Evolutionary conservation across 2,113 vertebrate species (phyloP).

Genomic region (Aldabrachelys gigantea): DNA sequence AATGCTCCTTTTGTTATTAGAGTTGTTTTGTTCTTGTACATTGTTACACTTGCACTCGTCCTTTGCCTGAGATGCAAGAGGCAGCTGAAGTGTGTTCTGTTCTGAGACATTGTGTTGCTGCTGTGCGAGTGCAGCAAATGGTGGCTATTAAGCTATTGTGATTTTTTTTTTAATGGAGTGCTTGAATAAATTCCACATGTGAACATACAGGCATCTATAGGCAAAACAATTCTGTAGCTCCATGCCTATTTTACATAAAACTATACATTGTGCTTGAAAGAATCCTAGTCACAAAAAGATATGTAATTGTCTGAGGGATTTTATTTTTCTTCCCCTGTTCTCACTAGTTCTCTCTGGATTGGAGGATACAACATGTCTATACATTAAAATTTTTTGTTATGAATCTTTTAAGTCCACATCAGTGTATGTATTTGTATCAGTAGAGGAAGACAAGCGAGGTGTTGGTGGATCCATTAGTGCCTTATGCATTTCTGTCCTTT

Average conservation of each 20-base stretch:
- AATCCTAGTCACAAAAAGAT: not conserved
- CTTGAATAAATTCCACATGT: conserved; percentile 17
- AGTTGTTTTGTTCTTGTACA: conserved; percentile 45
- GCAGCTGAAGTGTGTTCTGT: not conserved
- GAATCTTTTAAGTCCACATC: not conserved
- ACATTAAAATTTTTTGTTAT: not conserved
- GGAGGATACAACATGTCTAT: not conserved
- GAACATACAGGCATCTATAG: not conserved
- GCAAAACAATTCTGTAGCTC: not conserved
- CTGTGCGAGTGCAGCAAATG: conserved; percentile 51
- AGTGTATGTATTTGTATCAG: not conserved
- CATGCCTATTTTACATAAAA: not conserved
- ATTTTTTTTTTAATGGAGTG: not conserved
- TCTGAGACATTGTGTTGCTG: conserved; percentile 2
- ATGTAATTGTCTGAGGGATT: not conserved
- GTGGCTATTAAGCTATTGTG: conserved; percentile 22
- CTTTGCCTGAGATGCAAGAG: not conserved
- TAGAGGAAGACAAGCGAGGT: not conserved
- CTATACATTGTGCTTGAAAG: not conserved
- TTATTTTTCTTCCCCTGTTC: not conserved
- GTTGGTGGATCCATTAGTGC: not conserved
- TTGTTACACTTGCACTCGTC: not conserved
- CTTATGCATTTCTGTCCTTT: not conserved
- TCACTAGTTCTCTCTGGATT: conserved; percentile 24
- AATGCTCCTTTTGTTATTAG: conserved; percentile 33